These are phyloP conservation scores for Orchestia grillus DNA, from an alignment of 1,140 invertebrate species.

Conservation along the genomic window DNA sequence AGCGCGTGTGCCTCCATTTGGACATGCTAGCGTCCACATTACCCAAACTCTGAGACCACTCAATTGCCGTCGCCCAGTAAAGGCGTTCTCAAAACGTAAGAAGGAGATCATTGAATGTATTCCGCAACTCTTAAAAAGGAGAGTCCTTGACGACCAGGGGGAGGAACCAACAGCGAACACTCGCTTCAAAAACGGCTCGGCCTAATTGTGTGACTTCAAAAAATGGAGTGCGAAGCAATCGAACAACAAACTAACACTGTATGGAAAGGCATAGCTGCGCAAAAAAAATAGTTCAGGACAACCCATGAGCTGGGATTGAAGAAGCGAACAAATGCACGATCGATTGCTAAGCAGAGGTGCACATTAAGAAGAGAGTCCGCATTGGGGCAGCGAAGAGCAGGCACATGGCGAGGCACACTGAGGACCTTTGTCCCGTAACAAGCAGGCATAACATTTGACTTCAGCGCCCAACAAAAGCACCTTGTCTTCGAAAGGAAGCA, in stretches of 20 bases:
- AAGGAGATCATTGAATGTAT: neutral
- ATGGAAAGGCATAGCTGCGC: neutral
- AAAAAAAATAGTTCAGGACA: neutral
- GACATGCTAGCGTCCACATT: neutral
- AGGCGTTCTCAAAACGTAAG: neutral
- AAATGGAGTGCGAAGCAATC: neutral
- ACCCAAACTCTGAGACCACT: neutral
- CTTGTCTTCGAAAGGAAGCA: neutral
- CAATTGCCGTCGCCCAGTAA: neutral
- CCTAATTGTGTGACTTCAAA: neutral
- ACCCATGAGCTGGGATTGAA: neutral
- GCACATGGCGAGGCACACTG: neutral
- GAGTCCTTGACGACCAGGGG: neutral
- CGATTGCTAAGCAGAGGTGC: neutral
- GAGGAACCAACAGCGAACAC: neutral
- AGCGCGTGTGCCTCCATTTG: neutral
- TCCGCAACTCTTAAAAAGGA: neutral
- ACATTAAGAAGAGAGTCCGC: neutral
- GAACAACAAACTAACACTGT: neutral
- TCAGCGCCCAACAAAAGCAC: neutral
- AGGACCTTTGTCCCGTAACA: neutral
- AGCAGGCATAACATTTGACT: neutral
- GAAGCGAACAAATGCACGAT: neutral
- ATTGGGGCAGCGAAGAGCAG: neutral
- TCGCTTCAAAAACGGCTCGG: neutral